Evolutionary conservation across 2,888 invertebrate genomes (phyloP), one percentile per base, ranked within the genome.

Genomic region (Torymus tubicola): DNA sequence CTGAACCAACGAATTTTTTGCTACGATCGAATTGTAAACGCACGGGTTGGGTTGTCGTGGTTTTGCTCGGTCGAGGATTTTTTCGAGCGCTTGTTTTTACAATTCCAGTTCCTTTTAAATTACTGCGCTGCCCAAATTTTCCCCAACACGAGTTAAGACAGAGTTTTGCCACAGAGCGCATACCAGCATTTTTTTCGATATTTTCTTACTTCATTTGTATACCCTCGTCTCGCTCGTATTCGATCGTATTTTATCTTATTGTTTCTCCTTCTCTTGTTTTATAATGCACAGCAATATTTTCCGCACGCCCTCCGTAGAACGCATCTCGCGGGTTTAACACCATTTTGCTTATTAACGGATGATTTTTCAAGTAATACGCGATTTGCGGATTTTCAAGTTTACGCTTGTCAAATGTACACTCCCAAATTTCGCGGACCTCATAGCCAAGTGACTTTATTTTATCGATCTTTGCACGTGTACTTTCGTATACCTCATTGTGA

Each of bases 261-360:
- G 78, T 81, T 63, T 80, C 79, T 8, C 55, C 14, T 0, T 14
- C 16, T 0, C 16, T 3, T 3, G 18, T 16, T 21, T 80, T 42
- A 14, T 82, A 80, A 31, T 42, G 1, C 67, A 52, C 0, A n/a
- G n/a, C 3, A 58, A 31, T 60, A 16, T 78, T 79, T 18, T 67
- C 71, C 0, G 78, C 75, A 2, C 76, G 63, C 10, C 79, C 81
- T 10, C 74, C 21, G 14, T 21, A 72, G 65, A 70, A 78, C 1
- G 31, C 53, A 5, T 31, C 31, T 5, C 31, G 31, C 0, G 61
- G 75, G 60, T 77, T 55, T 5, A 77, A 12, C 1, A 21, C 60
- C 4, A 71, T 52, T 18, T 13, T 42, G 0, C 21, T 18, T 10
- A 71, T 71, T 3, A 52, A 1, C 1, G 61, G 52, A 14, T 71